A percentile compares a stretch with the other conserved stretches of the same genome.
Evolutionary conservation across 2,113 vertebrate genomes (phyloP).

Genomic region (Alethe diademata): DNA sequence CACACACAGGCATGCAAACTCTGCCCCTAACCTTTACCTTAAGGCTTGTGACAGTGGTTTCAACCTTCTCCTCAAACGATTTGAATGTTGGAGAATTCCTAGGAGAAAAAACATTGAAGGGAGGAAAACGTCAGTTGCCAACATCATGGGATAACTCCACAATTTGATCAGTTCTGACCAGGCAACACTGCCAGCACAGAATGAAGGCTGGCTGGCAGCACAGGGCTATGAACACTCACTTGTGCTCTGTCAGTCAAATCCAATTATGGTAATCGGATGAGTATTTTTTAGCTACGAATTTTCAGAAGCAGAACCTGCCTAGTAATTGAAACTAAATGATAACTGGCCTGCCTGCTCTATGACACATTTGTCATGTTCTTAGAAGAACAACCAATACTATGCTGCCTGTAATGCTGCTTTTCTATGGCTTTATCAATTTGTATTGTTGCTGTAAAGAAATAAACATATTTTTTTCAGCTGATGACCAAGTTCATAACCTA

Average conservation of each 20-base stretch:
- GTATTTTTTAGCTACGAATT: background rate
- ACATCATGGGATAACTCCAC: background rate
- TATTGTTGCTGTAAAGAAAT: background rate
- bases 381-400: background rate
- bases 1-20: background rate
- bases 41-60: conserved; percentile 91
- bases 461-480: background rate
- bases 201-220: background rate
- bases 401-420: background rate
- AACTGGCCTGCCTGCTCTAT: background rate
- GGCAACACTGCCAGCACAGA: background rate
- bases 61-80: conserved; percentile 97
- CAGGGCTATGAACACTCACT: background rate
- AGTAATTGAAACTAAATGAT: background rate
- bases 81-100: conserved; percentile 97
- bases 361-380: background rate
- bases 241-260: background rate
- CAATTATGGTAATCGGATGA: background rate
- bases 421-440: background rate
- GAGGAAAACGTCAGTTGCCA: conserved; percentile 33
- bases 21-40: conserved; percentile 81
- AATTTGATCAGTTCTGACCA: background rate
- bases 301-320: background rate
- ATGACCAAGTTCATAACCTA: background rate
- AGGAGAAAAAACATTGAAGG: conserved; percentile 25